These are phyloP conservation scores for Pinctada fucata DNA, from an alignment of 2,888 invertebrate genomes.

Conservation along the genomic window DNA sequence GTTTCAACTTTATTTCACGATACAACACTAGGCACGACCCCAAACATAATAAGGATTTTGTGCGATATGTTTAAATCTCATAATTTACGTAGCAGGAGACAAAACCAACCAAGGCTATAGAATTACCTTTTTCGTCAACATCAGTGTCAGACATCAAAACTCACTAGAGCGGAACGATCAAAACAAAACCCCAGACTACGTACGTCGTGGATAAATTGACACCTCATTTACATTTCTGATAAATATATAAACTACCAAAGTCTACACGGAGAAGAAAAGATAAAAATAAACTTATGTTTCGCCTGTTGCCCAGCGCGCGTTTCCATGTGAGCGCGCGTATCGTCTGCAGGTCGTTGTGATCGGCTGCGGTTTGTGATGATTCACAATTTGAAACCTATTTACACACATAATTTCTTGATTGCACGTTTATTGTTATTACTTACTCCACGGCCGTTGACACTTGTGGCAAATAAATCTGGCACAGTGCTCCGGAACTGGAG, in stretches of 20 bases:
- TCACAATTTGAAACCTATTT: neutral
- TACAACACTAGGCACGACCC: neutral
- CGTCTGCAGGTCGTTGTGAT: neutral
- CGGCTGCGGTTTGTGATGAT: neutral
- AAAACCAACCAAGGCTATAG: neutral
- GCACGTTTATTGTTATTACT: neutral
- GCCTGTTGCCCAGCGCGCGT: neutral
- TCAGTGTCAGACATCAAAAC: neutral
- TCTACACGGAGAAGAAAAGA: neutral
- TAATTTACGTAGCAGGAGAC: neutral
- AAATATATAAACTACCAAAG: too few relatives aligned
- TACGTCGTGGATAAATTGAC: neutral
- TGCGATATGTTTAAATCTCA: neutral
- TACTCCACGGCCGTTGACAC: neutral
- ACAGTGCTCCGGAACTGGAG: neutral
- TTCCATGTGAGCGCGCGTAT: neutral
- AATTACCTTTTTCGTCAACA: neutral
- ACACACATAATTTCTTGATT: neutral
- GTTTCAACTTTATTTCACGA: neutral
- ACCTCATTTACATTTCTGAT: neutral
- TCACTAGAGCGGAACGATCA: neutral
- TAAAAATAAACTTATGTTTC: neutral
- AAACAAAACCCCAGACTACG: neutral
- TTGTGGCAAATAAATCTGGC: neutral
- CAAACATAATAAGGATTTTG: neutral